Conservation (phyloP, 2,888 invertebrate species). For the Leptopterna dolabrata region DNA sequence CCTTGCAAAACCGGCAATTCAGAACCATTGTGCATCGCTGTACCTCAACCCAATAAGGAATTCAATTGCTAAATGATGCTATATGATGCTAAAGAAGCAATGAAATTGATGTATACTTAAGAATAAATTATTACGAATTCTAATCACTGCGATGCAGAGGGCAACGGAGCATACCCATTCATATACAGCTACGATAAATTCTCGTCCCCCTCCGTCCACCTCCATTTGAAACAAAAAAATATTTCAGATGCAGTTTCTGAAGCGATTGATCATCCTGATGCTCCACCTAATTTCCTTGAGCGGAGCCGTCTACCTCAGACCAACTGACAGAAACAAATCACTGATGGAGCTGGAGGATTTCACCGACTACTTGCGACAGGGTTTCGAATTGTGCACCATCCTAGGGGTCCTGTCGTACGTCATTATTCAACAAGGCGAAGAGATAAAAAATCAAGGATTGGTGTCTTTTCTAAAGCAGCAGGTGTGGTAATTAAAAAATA, state of each 20-base stretch:
- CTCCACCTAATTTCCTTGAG: slow-evolving; percentile 90
- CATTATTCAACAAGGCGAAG: slow-evolving; percentile 91
- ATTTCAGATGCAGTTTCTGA: slow-evolving; percentile 88
- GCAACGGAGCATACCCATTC: too few relatives aligned
- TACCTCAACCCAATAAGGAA: too few relatives aligned
- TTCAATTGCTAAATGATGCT: too few relatives aligned
- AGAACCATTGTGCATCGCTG: too few relatives aligned
- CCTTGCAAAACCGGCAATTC: too few relatives aligned
- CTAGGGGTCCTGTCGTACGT: slow-evolving; percentile 89
- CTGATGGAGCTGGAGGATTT: slow-evolving; percentile 71
- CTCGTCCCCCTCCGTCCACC: too few relatives aligned
- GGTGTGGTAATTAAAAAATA: slow-evolving; percentile 70
- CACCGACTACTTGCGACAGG: slow-evolving; percentile 72
- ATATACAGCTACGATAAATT: too few relatives aligned
- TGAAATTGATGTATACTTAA: too few relatives aligned
- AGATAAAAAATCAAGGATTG: slow-evolving; percentile 93
- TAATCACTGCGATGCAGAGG: too few relatives aligned
- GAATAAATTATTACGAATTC: too few relatives aligned
- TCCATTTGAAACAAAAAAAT: not conserved
- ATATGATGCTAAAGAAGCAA: too few relatives aligned
- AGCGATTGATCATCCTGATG: slow-evolving; percentile 87
- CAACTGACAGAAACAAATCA: slow-evolving; percentile 72
- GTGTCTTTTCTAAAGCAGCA: slow-evolving; percentile 90
- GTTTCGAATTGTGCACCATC: slow-evolving; percentile 87
- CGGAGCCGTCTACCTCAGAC: slow-evolving; percentile 91